Evolutionary conservation across 2,797 vertebrate genomes (phyloP).

Genomic region (Hypotaenidia okinawae): DNA sequence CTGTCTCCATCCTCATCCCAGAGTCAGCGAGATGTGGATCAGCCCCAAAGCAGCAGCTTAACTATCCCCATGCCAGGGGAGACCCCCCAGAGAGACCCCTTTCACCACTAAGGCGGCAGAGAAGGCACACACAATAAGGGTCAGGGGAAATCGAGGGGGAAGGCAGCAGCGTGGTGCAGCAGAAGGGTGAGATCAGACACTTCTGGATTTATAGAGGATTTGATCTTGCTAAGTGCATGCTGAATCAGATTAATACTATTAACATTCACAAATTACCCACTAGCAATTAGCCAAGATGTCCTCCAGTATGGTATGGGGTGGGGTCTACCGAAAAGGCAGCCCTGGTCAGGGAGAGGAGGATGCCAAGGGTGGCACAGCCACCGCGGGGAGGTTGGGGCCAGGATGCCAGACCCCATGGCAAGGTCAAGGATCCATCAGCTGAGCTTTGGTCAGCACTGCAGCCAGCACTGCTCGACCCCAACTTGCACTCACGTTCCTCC

Average conservation of each 20-base stretch:
- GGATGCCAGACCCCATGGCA: not conserved
- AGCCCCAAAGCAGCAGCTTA: not conserved
- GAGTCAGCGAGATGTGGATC: not conserved
- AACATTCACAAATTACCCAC: conserved; percentile 33
- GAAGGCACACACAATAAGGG: not conserved
- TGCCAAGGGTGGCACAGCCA: not conserved
- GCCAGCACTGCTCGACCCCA: not conserved
- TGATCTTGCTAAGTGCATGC: not conserved
- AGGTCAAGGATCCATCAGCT: not conserved
- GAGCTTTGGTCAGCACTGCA: not conserved
- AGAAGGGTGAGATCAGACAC: not conserved
- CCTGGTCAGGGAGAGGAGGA: not conserved
- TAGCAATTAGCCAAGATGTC: not conserved
- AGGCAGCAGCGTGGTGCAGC: not conserved
- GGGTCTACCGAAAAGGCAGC: not conserved
- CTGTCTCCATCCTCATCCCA: not conserved
- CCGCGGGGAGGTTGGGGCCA: fast-evolving
- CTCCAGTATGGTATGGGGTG: not conserved
- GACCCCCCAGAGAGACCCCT: not conserved
- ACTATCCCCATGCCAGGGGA: fast-evolving
- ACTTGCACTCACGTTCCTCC: not conserved
- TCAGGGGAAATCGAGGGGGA: not conserved
- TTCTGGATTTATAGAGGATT: conserved; percentile 25
- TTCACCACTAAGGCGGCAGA: not conserved
- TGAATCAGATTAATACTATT: conserved; percentile 47